Evolutionary conservation across 1,140 invertebrate genomes (phyloP).

Genomic region (Saccostrea cuccullata): DNA sequence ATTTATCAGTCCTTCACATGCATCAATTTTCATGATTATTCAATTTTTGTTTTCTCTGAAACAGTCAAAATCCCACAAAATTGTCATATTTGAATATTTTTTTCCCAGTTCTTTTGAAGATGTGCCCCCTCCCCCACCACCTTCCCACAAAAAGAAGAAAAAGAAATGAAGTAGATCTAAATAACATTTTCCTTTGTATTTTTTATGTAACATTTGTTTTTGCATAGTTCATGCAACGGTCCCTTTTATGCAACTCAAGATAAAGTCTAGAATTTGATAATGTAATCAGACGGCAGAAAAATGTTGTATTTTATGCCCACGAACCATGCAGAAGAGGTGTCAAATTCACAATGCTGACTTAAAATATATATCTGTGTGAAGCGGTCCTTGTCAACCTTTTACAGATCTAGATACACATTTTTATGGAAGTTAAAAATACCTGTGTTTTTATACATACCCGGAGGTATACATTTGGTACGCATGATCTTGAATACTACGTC

Average conservation of each 20-base stretch:
- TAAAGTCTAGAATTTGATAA: slow-evolving; percentile 20
- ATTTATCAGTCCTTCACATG: neutral
- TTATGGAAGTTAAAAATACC: neutral
- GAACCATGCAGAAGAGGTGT: slow-evolving; percentile 25
- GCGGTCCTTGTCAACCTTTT: neutral
- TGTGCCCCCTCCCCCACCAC: no score
- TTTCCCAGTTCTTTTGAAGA: no score
- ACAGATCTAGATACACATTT: neutral
- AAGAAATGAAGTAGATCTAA: no score
- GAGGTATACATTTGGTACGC: neutral
- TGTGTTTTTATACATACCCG: neutral
- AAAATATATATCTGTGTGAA: slow-evolving; percentile 3
- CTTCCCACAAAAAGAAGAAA: no score
- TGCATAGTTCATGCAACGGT: no score
- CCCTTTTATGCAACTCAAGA: neutral
- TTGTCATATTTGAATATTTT: no score
- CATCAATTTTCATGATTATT: neutral
- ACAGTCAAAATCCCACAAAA: no score
- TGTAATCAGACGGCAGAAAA: slow-evolving; percentile 24
- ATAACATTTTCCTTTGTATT: no score
- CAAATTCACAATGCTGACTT: slow-evolving; percentile 7
- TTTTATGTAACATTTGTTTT: no score
- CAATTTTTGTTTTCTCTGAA: no score
- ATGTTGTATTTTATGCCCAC: slow-evolving; percentile 9
- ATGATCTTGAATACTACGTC: neutral